Base-by-base conservation (phyloP, 2,888 invertebrate genomes). In the Archips xylosteana region DNA sequence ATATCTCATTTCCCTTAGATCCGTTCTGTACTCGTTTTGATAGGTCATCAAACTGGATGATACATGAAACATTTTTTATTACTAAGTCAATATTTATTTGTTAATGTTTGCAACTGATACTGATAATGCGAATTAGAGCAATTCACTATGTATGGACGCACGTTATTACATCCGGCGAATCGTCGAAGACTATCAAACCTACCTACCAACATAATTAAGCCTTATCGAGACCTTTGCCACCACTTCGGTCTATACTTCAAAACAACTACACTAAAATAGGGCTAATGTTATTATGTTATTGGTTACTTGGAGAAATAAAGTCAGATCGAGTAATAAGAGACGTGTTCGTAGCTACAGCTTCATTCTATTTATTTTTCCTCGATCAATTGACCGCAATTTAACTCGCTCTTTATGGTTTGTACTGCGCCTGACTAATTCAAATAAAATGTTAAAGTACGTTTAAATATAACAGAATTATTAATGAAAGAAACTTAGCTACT, bases 161-260 rank as follows among this genome's bases (percentile, higher is more conserved):
- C 63, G 39, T 67, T 32, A 57, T 64, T 81, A 89, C 89, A 90
- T 91, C 90, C 91, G 90, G 90, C 88, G 90, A 91, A 90, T 90
- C 88, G 85, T 85, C 85, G 82, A 88, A 88, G 87, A 70, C 81
- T 88, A 88, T 87, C 85, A 80, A 78, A 81, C 85, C 77, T 80
- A 82, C 71, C 72, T 74, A 72, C 73, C 73, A 73, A 74, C 74
- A 74, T 74, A 85, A 87, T 81, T 81, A 77, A 76, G 80, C 78
- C 82, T 91, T 91, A 89, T 92, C 92, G 77, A 80, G 87, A 90
- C 89, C 89, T 90, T 88, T 90, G 88, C 82, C 87, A 85, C 85
- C 80, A 77, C 74, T 77, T 75, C 75, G 76, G 75, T 80, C 78
- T 70, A 74, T 75, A 78, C 83, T 84, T 89, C 86, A 85, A 85